A percentile compares a stretch with the other conserved stretches of the same genome.
Conservation (phyloP, 2,888 invertebrate species). For the Conus canariensis region DNA sequence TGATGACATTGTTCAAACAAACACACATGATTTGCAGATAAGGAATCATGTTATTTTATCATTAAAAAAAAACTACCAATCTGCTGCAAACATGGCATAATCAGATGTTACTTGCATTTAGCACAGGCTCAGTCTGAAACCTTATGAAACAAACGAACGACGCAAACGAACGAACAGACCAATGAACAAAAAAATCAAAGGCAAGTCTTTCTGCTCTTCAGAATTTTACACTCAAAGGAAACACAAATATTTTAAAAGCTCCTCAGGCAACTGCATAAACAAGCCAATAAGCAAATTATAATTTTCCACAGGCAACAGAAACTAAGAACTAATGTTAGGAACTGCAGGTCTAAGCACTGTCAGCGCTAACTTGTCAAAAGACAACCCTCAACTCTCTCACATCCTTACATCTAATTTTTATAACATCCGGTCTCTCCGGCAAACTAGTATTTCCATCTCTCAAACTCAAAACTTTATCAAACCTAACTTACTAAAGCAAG, state of each 20-base stretch:
- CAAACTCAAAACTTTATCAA: too few species aligned
- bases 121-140: not conserved
- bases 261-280: not conserved
- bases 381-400: too few species aligned
- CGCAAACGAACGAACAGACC: too few species aligned
- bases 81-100: not conserved
- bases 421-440: too few species aligned
- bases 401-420: too few species aligned
- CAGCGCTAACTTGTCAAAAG: too few species aligned
- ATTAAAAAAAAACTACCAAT: not conserved
- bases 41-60: not conserved
- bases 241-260: not conserved
- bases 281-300: not conserved
- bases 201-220: not conserved
- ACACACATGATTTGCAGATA: constrained; percentile 1
- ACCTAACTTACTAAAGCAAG: too few species aligned
- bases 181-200: not conserved
- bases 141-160: too few species aligned
- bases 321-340: too few species aligned
- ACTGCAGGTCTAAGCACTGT: too few species aligned
- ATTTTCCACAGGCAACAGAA: too few species aligned
- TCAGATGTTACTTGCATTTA: not conserved
- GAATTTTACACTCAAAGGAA: not conserved
- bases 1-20: not conserved
- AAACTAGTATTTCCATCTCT: too few species aligned